A percentile compares a stretch with the other conserved stretches of the same genome.
Evolutionary conservation across 2,888 invertebrate genomes (phyloP).

Genomic region (Aphrophora alni): DNA sequence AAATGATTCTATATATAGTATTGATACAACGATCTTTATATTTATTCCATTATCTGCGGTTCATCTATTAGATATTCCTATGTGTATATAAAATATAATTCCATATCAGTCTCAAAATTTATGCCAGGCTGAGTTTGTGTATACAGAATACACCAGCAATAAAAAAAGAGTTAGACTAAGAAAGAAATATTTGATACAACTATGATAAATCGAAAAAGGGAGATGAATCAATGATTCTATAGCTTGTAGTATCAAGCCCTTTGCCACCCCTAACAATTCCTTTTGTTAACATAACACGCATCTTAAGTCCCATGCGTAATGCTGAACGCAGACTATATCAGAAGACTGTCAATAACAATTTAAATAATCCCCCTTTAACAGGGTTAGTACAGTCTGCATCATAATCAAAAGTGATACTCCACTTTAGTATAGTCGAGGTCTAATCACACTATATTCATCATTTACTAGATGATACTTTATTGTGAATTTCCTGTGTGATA

Average conservation of each 20-base stretch:
- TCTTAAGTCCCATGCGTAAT: conserved; percentile 2
- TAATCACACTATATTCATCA: not conserved
- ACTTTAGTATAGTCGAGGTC: not conserved
- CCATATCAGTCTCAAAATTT: too few relatives aligned
- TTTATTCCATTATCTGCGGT: too few relatives aligned
- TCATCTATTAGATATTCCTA: too few relatives aligned
- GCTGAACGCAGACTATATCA: not conserved
- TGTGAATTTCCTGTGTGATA: too few relatives aligned
- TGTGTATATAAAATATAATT: too few relatives aligned
- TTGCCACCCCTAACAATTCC: not conserved
- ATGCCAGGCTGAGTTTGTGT: too few relatives aligned
- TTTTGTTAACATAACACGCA: not conserved
- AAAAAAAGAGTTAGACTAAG: too few relatives aligned
- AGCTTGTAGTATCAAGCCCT: not conserved
- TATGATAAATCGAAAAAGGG: not conserved
- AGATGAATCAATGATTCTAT: not conserved
- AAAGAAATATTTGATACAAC: too few relatives aligned
- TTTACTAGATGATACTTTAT: too few relatives aligned
- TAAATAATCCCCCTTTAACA: not conserved
- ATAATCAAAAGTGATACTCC: not conserved
- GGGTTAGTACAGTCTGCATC: not conserved
- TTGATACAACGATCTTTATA: too few relatives aligned
- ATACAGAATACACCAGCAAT: too few relatives aligned
- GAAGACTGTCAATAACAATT: conserved; percentile 5
- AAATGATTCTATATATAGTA: too few relatives aligned